A percentile compares a stretch with the other conserved stretches of the same genome.
Conservation (phyloP, 2,797 vertebrate species). For the Diplodus puntazzo region DNA sequence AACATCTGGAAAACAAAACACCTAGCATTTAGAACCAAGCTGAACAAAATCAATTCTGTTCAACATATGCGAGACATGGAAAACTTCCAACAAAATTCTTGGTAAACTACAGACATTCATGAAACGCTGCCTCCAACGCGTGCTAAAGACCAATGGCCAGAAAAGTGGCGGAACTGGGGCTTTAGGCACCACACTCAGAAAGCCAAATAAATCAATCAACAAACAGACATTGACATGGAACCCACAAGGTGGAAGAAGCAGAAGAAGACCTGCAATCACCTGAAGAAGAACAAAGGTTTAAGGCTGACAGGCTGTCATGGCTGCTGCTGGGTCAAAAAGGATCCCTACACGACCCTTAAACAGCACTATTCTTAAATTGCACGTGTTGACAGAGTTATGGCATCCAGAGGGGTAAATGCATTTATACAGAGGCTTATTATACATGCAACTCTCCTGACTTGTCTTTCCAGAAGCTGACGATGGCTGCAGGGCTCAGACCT, state of each 20-base stretch:
- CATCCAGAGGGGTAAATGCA: slow-evolving; percentile 36
- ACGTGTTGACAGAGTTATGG: slow-evolving; percentile 16
- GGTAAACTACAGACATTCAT: no score
- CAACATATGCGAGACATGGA: no score
- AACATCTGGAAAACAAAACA: no score
- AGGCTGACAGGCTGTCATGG: not conserved
- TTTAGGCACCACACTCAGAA: no score
- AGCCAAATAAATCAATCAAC: no score
- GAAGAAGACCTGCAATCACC: not conserved
- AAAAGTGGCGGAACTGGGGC: no score
- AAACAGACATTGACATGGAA: not conserved
- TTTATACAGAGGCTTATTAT: slow-evolving; percentile 28
- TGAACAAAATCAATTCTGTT: no score
- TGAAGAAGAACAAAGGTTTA: not conserved
- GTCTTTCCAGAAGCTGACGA: slow-evolving; percentile 5
- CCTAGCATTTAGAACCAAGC: no score
- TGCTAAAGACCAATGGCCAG: no score
- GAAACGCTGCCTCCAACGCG: no score
- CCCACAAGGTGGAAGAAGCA: not conserved
- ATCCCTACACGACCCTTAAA: slow-evolving; percentile 18
- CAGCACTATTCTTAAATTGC: not conserved
- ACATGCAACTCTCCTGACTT: slow-evolving; percentile 9
- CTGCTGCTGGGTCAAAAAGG: not conserved
- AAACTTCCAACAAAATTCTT: no score
- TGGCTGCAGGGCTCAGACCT: slow-evolving; percentile 14